Conservation (phyloP, 2,797 vertebrate species). For the Thaleichthys pacificus region DNA sequence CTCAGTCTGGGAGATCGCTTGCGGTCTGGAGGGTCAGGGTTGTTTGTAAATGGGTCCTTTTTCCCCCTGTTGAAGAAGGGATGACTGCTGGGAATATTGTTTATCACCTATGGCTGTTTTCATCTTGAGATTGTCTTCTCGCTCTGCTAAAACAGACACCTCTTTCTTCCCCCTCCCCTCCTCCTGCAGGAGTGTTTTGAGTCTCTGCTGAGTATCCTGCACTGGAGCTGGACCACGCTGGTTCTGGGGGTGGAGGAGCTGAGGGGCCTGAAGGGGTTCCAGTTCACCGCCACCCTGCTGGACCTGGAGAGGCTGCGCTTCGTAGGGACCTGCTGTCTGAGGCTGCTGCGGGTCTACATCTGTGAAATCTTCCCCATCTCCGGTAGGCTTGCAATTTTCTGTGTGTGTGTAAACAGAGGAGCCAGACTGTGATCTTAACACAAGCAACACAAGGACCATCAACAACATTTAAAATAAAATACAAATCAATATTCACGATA, state of each 20-base stretch:
- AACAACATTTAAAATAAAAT: too few relatives aligned
- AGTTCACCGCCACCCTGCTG: slow-evolving; percentile 94
- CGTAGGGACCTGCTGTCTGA: slow-evolving; percentile 95
- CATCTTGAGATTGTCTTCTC: too few relatives aligned
- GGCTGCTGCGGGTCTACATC: slow-evolving; percentile 94
- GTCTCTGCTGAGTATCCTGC: slow-evolving; percentile 93
- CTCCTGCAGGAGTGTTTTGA: slow-evolving; percentile 93
- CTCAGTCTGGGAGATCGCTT: too few relatives aligned
- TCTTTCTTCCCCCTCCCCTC: neutral
- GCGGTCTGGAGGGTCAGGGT: neutral
- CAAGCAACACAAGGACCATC: too few relatives aligned
- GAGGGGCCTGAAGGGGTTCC: slow-evolving; percentile 95
- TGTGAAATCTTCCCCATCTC: slow-evolving; percentile 99
- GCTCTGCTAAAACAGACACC: too few relatives aligned
- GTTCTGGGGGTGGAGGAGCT: slow-evolving; percentile 97
- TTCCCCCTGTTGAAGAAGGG: neutral
- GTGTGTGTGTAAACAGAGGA: too few relatives aligned
- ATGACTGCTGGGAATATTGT: too few relatives aligned
- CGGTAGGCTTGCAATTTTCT: too few relatives aligned
- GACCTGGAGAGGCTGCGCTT: slow-evolving; percentile 96
- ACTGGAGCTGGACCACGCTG: slow-evolving; percentile 99
- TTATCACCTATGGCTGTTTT: too few relatives aligned
- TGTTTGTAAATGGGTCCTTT: too few relatives aligned
- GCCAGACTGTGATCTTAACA: too few relatives aligned
- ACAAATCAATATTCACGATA: too few relatives aligned